A percentile compares a stretch with the other conserved stretches of the same genome.
These are phyloP conservation scores for Sycophila texana DNA, from an alignment of 2,888 invertebrate genomes.

Conservation along the genomic window DNA sequence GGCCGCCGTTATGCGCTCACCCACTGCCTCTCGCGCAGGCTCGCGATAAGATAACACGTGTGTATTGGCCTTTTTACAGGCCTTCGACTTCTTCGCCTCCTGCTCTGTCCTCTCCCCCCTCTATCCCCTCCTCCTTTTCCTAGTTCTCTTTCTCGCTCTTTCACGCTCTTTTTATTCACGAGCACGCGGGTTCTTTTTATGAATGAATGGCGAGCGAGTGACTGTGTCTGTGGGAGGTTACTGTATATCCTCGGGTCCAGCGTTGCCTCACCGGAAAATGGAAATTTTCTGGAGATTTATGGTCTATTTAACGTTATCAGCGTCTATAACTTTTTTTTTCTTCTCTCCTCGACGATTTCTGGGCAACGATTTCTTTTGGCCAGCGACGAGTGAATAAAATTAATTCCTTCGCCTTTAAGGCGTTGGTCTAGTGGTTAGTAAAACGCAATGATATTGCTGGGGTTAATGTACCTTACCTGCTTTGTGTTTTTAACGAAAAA, in stretches of 20 bases:
- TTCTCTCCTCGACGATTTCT: neutral
- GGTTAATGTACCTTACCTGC: neutral
- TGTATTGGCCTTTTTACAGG: neutral
- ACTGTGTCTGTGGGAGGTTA: slow-evolving; percentile 28
- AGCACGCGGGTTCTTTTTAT: neutral
- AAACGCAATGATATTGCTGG: neutral
- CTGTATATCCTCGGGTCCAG: neutral
- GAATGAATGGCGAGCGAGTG: slow-evolving; percentile 14
- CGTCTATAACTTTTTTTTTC: slow-evolving; percentile 1
- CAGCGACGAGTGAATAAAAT: slow-evolving; percentile 4
- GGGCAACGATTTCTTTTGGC: neutral
- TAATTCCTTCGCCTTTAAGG: slow-evolving; percentile 15
- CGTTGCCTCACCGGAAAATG: slow-evolving; percentile 27
- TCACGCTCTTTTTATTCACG: neutral
- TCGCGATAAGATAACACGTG: slow-evolving; percentile 44
- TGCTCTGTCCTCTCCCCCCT: no score
- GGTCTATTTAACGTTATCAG: slow-evolving; percentile 32
- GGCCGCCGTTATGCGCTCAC: slow-evolving; percentile 20
- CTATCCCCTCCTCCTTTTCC: neutral
- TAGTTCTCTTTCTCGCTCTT: neutral
- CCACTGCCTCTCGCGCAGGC: neutral
- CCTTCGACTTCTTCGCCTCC: neutral
- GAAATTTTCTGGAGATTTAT: slow-evolving; percentile 45
- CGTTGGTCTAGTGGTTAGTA: neutral
- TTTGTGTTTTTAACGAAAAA: no score